A percentile compares a stretch with the other conserved stretches of the same genome.
phyloP scores from a whole-genome alignment of 2,113 vertebrate species.

The Scortum barcoo region DNA sequence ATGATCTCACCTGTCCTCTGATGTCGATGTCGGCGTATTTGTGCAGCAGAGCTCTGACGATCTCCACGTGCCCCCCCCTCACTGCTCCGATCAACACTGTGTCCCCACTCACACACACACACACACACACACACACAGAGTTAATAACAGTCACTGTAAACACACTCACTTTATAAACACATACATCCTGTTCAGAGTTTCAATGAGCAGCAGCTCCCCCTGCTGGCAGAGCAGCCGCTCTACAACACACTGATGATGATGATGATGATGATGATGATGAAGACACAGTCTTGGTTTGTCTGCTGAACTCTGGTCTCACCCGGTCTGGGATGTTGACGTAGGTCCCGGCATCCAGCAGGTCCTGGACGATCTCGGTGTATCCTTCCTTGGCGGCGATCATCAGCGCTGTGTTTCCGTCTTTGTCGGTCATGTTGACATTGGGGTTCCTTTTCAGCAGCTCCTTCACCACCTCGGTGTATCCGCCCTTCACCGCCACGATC shows the following conservation, averaged over 20 bases:
- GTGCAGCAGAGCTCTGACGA: constrained; percentile 94
- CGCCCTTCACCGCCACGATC: constrained; percentile 95
- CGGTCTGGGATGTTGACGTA: constrained; percentile 98
- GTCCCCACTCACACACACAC: constrained; percentile 88
- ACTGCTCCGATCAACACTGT: constrained; percentile 97
- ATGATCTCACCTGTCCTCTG: constrained; percentile 93
- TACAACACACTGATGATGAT: too few species aligned
- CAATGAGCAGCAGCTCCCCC: not conserved
- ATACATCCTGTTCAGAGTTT: not conserved
- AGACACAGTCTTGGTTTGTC: too few species aligned
- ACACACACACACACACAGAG: constrained; percentile 19
- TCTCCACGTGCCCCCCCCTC: constrained; percentile 96
- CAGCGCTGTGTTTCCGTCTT: constrained; percentile 97
- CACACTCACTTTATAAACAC: too few species aligned
- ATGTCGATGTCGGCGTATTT: constrained; percentile 99
- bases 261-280: too few species aligned
- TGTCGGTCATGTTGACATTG: constrained; percentile 97
- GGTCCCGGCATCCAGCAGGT: constrained; percentile 95
- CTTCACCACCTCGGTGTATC: constrained; percentile 94
- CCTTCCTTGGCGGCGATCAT: constrained; percentile 98
- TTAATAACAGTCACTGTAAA: too few species aligned
- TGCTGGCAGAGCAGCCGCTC: too few species aligned
- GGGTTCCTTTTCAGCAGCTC: constrained; percentile 97
- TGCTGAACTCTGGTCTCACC: constrained; percentile 85
- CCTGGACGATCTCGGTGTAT: constrained; percentile 96